A percentile compares a stretch with the other conserved stretches of the same genome.
Evolutionary conservation across 2,888 invertebrate species (phyloP).

Genomic region (Coleophora flavipennella): DNA sequence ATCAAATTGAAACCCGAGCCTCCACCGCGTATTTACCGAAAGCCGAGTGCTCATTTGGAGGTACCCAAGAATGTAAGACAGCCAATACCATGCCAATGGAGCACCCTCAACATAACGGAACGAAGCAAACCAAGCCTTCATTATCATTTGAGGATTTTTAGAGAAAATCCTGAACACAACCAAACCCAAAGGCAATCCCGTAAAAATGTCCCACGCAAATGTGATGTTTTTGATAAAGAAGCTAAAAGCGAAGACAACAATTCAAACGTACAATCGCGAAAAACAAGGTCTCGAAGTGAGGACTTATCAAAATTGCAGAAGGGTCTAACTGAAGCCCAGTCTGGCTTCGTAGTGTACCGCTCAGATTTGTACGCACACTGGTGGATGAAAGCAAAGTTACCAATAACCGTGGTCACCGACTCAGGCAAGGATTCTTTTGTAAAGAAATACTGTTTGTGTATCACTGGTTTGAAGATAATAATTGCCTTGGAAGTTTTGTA

Average conservation of each 20-base stretch:
- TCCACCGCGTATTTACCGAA: slow-evolving; percentile 60
- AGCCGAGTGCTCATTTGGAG: slow-evolving; percentile 61
- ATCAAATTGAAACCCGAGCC: slow-evolving; percentile 56
- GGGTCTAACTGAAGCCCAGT: slow-evolving; percentile 47
- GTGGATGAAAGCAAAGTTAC: slow-evolving; percentile 92
- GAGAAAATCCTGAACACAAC: slow-evolving; percentile 40
- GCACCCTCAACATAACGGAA: slow-evolving; percentile 62
- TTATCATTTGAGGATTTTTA: slow-evolving; percentile 67
- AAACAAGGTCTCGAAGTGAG: slow-evolving; percentile 60
- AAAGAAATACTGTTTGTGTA: slow-evolving; percentile 69
- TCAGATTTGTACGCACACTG: slow-evolving; percentile 92
- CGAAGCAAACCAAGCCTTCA: slow-evolving; percentile 62
- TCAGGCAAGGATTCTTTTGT: slow-evolving; percentile 75
- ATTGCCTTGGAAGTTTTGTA: slow-evolving; percentile 66
- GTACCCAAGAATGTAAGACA: slow-evolving; percentile 63
- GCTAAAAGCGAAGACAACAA: slow-evolving; percentile 26
- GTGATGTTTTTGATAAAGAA: slow-evolving; percentile 41
- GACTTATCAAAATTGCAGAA: slow-evolving; percentile 61
- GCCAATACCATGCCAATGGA: slow-evolving; percentile 56
- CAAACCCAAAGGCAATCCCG: slow-evolving; percentile 40
- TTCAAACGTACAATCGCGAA: slow-evolving; percentile 32
- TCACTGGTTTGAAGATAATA: slow-evolving; percentile 69
- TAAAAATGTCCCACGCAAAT: slow-evolving; percentile 42
- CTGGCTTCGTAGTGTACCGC: slow-evolving; percentile 76
- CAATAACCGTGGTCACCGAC: slow-evolving; percentile 74